These are phyloP conservation scores for Cantharis rufa DNA, from an alignment of 2,888 invertebrate genomes.

Conservation along the genomic window DNA sequence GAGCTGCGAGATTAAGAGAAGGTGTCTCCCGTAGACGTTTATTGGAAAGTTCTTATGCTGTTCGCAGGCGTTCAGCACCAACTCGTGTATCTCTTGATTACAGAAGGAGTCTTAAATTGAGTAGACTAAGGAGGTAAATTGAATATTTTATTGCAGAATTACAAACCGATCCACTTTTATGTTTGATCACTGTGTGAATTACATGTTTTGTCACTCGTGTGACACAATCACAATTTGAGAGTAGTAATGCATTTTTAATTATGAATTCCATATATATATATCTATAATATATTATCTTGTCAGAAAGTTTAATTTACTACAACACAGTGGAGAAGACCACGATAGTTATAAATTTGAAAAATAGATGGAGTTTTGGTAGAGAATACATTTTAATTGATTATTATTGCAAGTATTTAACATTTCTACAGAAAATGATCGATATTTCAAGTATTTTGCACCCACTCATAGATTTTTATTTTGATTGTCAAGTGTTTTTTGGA, in stretches of 20 bases:
- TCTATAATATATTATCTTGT: background rate
- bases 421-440: background rate
- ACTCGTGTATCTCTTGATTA: constrained; percentile 49
- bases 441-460: constrained; percentile 10
- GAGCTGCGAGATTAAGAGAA: constrained; percentile 55
- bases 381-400: background rate
- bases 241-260: constrained; percentile 2
- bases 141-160: constrained; percentile 34
- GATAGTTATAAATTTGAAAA: background rate
- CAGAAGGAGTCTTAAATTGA: constrained; percentile 54
- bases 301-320: background rate
- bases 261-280: background rate
- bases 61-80: constrained; percentile 58
- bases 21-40: constrained; percentile 63
- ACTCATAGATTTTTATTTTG: constrained; percentile 4
- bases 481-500: background rate
- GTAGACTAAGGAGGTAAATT: constrained; percentile 57
- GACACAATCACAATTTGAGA: constrained; percentile 9
- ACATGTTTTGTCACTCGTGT: background rate
- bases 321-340: background rate
- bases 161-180: constrained; percentile 19
- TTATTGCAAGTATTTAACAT: background rate
- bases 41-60: constrained; percentile 62
- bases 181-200: constrained; percentile 27
- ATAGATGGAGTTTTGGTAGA: background rate